Evolutionary conservation across 2,888 invertebrate genomes (phyloP).

Genomic region (Clusia tigrina): DNA sequence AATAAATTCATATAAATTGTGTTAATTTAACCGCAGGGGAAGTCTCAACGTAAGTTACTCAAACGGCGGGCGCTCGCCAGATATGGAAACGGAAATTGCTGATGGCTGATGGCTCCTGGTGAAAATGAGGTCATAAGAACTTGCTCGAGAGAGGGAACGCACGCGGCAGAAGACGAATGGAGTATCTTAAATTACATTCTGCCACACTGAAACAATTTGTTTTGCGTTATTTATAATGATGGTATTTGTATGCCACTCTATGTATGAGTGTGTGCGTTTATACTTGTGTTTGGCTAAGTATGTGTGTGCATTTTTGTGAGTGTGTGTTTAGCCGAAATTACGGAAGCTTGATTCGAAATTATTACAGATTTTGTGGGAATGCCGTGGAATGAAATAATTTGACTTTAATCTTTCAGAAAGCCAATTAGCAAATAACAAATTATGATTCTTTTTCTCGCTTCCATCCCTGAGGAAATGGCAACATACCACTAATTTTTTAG

Average conservation of each 20-base stretch:
- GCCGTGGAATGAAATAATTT: no score
- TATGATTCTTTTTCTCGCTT: no score
- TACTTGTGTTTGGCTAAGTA: not conserved
- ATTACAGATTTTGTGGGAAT: not conserved
- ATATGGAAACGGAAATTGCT: not conserved
- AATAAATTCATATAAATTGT: constrained; percentile 59
- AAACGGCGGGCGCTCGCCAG: constrained; percentile 34
- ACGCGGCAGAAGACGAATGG: not conserved
- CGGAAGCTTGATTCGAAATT: not conserved
- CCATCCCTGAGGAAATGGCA: no score
- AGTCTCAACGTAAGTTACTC: constrained; percentile 48
- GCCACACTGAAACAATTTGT: constrained; percentile 51
- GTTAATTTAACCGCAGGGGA: constrained; percentile 57
- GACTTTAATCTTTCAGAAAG: no score
- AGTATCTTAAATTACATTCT: constrained; percentile 43
- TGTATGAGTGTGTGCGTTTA: not conserved
- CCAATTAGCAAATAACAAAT: no score
- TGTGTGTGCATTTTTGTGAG: not conserved
- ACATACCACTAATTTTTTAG: no score
- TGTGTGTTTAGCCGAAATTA: not conserved
- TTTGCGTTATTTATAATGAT: constrained; percentile 50
- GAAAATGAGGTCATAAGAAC: not conserved
- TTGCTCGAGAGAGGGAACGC: not conserved
- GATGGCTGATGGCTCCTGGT: not conserved
- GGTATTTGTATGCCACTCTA: constrained; percentile 41